phyloP scores from a whole-genome alignment of 2,888 invertebrate genomes.

The Hylaea fasciaria region DNA sequence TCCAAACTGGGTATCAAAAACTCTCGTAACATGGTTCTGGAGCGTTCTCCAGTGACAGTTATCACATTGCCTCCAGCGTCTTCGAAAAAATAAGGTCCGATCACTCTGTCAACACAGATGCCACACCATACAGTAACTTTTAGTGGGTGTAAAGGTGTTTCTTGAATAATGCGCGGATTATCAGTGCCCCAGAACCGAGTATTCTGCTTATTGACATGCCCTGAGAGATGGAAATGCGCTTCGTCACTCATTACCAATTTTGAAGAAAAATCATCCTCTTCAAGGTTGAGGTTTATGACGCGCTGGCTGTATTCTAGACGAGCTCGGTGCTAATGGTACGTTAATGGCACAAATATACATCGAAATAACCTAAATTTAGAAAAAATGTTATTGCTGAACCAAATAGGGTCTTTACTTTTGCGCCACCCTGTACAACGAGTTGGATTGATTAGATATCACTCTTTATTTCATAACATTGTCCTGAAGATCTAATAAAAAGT shows the following conservation, averaged over 20 bases:
- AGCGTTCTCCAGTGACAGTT: background rate
- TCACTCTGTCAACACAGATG: background rate
- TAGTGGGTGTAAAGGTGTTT: conserved; percentile 1
- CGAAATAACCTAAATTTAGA: too few relatives aligned
- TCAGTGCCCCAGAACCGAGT: conserved; percentile 15
- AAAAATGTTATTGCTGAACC: too few relatives aligned
- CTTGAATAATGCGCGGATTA: background rate
- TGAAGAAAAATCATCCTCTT: background rate
- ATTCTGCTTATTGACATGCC: conserved; percentile 3
- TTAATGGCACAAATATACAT: too few relatives aligned
- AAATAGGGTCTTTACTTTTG: too few relatives aligned
- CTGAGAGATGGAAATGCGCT: conserved; percentile 9
- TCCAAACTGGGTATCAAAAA: conserved; percentile 1
- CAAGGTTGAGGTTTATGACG: background rate
- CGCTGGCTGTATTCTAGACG: background rate
- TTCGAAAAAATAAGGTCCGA: conserved; percentile 3
- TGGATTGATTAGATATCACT: too few relatives aligned
- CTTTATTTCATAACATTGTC: too few relatives aligned
- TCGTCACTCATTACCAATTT: background rate
- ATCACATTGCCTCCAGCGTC: background rate
- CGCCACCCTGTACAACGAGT: too few relatives aligned
- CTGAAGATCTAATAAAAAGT: too few relatives aligned
- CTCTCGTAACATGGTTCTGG: background rate
- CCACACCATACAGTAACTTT: conserved; percentile 16
- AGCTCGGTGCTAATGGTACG: too few relatives aligned